These are phyloP conservation scores for Sparus aurata DNA, from an alignment of 2,797 vertebrate species.

Conservation along the genomic window DNA sequence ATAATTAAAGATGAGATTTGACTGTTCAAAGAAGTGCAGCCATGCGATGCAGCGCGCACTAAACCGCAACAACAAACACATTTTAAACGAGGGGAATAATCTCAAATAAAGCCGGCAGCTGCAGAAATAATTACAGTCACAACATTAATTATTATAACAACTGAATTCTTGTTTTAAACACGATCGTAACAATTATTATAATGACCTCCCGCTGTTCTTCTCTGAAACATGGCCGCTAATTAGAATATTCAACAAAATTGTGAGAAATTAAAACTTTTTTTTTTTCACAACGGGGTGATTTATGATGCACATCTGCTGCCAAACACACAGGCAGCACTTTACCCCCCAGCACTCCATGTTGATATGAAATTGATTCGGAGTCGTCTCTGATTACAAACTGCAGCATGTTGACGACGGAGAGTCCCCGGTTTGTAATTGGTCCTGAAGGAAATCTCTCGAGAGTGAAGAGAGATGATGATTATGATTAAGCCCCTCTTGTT, in stretches of 20 bases:
- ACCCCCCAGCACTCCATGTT: constrained; percentile 21
- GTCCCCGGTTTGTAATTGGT: constrained; percentile 54
- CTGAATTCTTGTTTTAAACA: constrained; percentile 11
- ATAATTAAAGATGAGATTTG: not conserved
- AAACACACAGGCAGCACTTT: constrained; percentile 26
- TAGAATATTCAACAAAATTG: constrained; percentile 19
- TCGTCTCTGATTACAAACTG: constrained; percentile 49
- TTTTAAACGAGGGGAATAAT: constrained; percentile 32
- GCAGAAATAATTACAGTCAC: constrained; percentile 14
- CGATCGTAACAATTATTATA: constrained; percentile 20
- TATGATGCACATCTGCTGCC: constrained; percentile 2
- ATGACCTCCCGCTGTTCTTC: constrained; percentile 3
- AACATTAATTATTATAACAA: constrained; percentile 20
- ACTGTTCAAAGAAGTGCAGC: not conserved
- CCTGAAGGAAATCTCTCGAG: constrained; percentile 47
- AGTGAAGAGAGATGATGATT: constrained; percentile 56
- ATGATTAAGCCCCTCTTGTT: constrained; percentile 54
- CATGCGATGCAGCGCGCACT: constrained; percentile 2
- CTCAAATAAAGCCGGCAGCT: constrained; percentile 4
- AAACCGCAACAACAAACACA: not conserved
- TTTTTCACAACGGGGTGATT: not conserved
- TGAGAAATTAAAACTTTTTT: constrained; percentile 31
- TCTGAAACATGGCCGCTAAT: not conserved
- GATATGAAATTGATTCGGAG: constrained; percentile 41
- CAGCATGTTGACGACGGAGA: constrained; percentile 37